A percentile compares a stretch with the other conserved stretches of the same genome.
Evolutionary conservation across 2,113 vertebrate genomes (phyloP).

Genomic region (Colius striatus): DNA sequence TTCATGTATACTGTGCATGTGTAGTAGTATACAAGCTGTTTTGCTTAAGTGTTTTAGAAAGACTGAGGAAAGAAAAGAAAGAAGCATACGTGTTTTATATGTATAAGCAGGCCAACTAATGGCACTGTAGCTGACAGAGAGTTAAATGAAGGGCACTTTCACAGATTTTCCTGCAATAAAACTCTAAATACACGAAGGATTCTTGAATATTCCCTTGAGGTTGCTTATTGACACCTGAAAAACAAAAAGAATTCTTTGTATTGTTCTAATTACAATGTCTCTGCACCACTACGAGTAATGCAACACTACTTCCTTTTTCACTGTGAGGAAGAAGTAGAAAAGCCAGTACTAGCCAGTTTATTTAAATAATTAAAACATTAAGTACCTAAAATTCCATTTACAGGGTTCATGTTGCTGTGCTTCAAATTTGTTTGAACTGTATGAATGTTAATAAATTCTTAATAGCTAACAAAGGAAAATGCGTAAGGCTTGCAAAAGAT

Average conservation of each 20-base stretch:
- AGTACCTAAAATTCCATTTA: not conserved
- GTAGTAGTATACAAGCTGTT: not conserved
- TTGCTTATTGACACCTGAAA: conserved; percentile 45
- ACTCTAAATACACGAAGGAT: not conserved
- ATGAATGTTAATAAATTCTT: not conserved
- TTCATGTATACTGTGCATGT: not conserved
- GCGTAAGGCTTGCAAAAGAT: not conserved
- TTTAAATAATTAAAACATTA: not conserved
- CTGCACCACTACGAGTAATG: not conserved
- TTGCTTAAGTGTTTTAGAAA: not conserved
- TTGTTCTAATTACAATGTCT: not conserved
- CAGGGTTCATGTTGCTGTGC: not conserved
- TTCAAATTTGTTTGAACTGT: not conserved
- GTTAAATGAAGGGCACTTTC: conserved; percentile 12
- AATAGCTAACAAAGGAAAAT: not conserved
- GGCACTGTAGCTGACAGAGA: not conserved
- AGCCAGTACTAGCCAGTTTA: not conserved
- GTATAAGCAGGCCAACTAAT: not conserved
- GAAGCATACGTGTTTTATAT: not conserved
- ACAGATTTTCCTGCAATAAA: conserved; percentile 32
- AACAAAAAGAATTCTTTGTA: conserved; percentile 28
- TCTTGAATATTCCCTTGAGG: conserved; percentile 7
- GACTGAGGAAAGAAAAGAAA: not conserved
- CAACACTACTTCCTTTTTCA: not conserved
- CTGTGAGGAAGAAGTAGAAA: not conserved